Evolutionary conservation across 2,888 invertebrate genomes (phyloP), one percentile per base, ranked within the genome.

Genomic region (Diarsia dahlii): DNA sequence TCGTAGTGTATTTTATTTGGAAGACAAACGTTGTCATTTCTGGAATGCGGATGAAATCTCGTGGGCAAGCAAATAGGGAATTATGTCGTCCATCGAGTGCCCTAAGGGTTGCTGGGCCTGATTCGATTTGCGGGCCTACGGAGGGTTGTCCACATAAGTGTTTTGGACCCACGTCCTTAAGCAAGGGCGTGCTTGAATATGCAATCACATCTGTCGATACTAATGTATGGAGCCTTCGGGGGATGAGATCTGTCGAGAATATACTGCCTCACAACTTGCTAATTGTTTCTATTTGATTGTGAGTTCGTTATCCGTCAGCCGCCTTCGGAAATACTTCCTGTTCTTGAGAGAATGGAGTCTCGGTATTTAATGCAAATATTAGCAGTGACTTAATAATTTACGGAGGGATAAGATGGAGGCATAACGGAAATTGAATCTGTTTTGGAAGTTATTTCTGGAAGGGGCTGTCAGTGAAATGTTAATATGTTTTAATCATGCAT

Each of bases 131-230:
- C 87, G 85, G 62, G 75, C 86, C 86, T 78, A 67, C 74, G 64
- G 85, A 81, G 90, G 87, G 85, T 77, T 85, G 91, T 89, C 88
- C 90, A 85, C 89, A 88, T 88, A 87, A 90, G 89, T 89, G 91
- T 87, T 89, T 89, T 85, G 85, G 88, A 86, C 82, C 84, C 88
- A 86, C 87, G 85, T 87, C 82, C 87, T 76, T 84, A 86, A 87
- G 87, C 84, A 89, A 90, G 88, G 84, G 84, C 84, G 82, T 85
- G 82, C 88, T 89, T 86, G 85, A 89, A 90, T 91, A 89, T 91
- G 89, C 89, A 89, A 87, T 89, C 88, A 87, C 86, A 84, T 84
- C 79, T 84, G 87, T 80, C 85, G 89, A 89, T 87, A 87, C 87
- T 89, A 87, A 88, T 85, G 80, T 88, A 78, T 70, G 80, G 45